Base-by-base conservation (phyloP, 1,140 invertebrate genomes). In the Rhizoglyphus robini region DNA sequence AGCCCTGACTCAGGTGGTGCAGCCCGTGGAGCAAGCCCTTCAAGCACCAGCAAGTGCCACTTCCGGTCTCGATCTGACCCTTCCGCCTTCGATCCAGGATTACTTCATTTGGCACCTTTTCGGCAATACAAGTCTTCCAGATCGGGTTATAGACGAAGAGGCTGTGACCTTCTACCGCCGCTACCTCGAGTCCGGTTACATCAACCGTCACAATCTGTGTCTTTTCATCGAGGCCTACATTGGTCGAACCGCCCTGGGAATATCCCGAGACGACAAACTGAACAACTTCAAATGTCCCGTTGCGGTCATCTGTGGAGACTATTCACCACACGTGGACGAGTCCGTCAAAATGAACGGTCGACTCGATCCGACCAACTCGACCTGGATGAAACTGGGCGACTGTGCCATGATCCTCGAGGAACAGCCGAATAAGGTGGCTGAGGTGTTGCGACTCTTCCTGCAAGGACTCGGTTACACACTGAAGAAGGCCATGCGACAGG, bases 51-150 rank as follows among this genome's bases (percentile, higher is more conserved):
- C 5, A 54, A 18, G 93, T 23, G 87, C 93, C 73, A 88, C 91
- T 51, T 92, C 94, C 1, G 47, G 60, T 11, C 3, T 13, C 20
- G 25, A 32, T 29, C 51, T 8, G 5, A 34, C 51, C 36, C 58
- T 65, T 18, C 67, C 66, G 27, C 49, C 46, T 29, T 11, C 63
- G 3, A 31, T 59, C 23, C 82, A 97, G 57, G 94, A 99, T 74
- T 99, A 99, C 74, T 79, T 99, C 31, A 91, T 99, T 86, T 99
- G 96, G 96, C 95, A 99, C 79, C 95, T 98, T 76, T 99, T 99
- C 77, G 96, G 96, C 71, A 84, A 88, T 74, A 85, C 87, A 76
- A 20, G 18, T 71, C 84, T 87, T 74, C 85, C 87, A 76, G 90
- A 88, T 2, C 88, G 93, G 71, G 3, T 49, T 1, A 90, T 88